Conservation (phyloP, 2,113 vertebrate species). For the Pachycephala philippinensis region DNA sequence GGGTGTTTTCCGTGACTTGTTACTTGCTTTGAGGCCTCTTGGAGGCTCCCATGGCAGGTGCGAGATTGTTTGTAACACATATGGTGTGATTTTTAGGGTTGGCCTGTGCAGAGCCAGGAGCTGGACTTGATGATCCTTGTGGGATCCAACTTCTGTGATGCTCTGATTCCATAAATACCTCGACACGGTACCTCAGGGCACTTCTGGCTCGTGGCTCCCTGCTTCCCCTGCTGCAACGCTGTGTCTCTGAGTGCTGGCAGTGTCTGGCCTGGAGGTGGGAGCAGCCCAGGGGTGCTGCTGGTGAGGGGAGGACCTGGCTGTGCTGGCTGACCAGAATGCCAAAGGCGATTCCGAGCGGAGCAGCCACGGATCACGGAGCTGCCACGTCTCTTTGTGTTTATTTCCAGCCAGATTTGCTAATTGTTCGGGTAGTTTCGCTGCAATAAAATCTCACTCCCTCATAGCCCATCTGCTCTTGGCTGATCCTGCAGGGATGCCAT, state of each 20-base stretch:
- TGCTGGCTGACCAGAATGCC: not conserved
- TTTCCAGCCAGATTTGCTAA: slow-evolving; percentile 57
- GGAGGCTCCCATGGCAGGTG: not conserved
- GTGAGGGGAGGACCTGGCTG: not conserved
- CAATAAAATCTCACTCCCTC: slow-evolving; percentile 64
- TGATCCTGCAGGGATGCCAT: slow-evolving; percentile 59
- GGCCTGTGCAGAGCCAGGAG: not conserved
- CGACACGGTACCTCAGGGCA: not conserved
- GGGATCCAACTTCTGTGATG: not conserved
- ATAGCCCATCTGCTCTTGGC: slow-evolving; percentile 60
- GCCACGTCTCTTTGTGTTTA: slow-evolving; percentile 20
- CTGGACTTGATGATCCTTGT: not conserved
- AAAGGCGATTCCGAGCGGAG: not conserved
- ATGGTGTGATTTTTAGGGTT: not conserved
- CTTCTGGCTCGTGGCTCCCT: not conserved
- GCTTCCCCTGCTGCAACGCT: not conserved
- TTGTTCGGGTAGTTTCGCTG: slow-evolving; percentile 35
- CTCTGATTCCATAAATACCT: not conserved
- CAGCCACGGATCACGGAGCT: not conserved
- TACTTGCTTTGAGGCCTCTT: not conserved
- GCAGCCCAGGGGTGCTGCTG: not conserved
- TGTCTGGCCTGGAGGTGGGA: not conserved
- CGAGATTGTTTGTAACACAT: not conserved
- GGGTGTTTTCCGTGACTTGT: not conserved
- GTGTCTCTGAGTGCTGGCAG: not conserved